Conservation (phyloP, 2,797 vertebrate genomes). For the Oceanodroma leucorhoa region DNA sequence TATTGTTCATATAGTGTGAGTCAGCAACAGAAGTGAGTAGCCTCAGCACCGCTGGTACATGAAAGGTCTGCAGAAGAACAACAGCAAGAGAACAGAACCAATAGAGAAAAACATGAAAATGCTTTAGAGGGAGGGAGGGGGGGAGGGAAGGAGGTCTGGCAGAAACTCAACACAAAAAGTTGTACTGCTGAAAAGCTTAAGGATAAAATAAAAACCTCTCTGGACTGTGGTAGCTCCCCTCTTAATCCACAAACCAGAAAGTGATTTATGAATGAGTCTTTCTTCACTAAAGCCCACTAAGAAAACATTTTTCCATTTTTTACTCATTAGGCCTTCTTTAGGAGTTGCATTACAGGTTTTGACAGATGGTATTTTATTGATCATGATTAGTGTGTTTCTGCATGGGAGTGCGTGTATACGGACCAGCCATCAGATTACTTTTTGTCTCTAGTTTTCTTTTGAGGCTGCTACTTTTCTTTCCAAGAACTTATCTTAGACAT, state of each 20-base stretch:
- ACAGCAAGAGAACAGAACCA: neutral
- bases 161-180: neutral
- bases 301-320: neutral
- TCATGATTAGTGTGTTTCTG: neutral
- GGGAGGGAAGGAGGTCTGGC: neutral
- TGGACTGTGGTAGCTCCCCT: accelerated
- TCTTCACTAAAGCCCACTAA: neutral
- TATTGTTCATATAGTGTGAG: neutral
- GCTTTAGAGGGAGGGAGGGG: neutral
- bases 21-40: neutral
- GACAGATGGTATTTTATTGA: neutral
- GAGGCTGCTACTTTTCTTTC: neutral
- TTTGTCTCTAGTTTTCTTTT: neutral
- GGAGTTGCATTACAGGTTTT: neutral
- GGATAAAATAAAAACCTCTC: neutral
- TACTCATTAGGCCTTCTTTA: neutral
- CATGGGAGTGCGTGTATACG: accelerated
- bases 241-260: neutral
- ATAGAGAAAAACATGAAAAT: neutral
- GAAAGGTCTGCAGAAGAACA: neutral
- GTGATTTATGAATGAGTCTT: neutral
- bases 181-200: neutral
- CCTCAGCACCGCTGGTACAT: neutral
- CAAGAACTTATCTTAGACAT: neutral
- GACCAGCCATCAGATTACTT: neutral